These are phyloP conservation scores for Clupea harengus DNA, from an alignment of 2,113 vertebrate species.

Conservation along the genomic window DNA sequence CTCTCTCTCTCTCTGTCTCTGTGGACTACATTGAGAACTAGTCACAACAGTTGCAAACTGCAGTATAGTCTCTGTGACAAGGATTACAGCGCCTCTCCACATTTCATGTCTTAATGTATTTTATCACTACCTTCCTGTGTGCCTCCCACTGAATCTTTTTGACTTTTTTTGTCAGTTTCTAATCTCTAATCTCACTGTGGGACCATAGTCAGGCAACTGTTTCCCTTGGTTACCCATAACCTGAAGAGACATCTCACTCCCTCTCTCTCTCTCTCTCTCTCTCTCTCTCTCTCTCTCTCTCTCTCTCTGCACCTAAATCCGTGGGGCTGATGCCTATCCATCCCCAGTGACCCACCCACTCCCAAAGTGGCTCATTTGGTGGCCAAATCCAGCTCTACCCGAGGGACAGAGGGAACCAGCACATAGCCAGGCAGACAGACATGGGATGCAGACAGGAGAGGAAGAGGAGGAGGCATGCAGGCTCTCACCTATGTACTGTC, in stretches of 20 bases:
- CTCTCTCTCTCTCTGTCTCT: neutral
- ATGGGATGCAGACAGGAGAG: conserved; percentile 29
- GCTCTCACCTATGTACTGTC: conserved; percentile 93
- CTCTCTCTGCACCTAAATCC: neutral
- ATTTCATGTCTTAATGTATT: no score
- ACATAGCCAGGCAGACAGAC: neutral
- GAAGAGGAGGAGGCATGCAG: conserved; percentile 62
- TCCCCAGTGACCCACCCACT: neutral
- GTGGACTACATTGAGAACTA: neutral
- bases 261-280: no score
- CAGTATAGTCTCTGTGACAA: neutral
- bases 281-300: no score
- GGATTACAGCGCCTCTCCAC: no score
- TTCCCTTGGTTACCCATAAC: neutral
- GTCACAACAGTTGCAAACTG: neutral
- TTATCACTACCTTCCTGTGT: no score
- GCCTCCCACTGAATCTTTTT: no score
- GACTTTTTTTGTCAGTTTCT: neutral
- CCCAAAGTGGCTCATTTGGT: no score
- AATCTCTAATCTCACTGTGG: neutral
- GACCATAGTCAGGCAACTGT: neutral
- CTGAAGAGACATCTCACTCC: neutral
- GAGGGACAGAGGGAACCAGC: no score
- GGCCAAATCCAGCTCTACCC: no score
- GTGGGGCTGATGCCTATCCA: neutral